These are phyloP conservation scores for Rousettus leschenaultii DNA, from an alignment of 2,113 vertebrate genomes.

Conservation along the genomic window DNA sequence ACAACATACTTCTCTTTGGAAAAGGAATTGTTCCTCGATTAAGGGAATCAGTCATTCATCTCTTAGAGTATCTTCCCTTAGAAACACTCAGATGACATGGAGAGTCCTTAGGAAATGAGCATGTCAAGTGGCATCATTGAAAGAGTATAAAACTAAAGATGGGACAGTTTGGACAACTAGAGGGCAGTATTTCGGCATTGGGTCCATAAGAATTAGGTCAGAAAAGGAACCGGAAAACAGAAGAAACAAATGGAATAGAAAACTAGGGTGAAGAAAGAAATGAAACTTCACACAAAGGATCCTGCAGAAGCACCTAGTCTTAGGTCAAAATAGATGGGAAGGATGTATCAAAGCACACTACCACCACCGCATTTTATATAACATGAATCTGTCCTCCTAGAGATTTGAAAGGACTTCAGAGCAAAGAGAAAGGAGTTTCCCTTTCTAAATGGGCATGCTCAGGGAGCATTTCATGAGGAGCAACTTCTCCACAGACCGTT, in stretches of 20 bases:
- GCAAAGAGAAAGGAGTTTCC: background rate
- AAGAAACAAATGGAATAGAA: background rate
- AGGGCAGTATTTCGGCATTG: slow-evolving; percentile 25
- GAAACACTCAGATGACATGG: slow-evolving; percentile 37
- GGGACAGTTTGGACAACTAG: slow-evolving; percentile 31
- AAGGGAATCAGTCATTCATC: slow-evolving; percentile 45
- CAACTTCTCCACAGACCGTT: background rate
- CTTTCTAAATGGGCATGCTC: background rate
- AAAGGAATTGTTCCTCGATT: slow-evolving; percentile 55
- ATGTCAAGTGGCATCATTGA: slow-evolving; percentile 67
- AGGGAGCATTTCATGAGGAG: background rate
- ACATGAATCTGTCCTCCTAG: background rate
- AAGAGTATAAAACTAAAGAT: slow-evolving; percentile 51
- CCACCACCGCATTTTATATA: background rate
- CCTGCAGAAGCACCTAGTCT: background rate
- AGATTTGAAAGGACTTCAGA: background rate
- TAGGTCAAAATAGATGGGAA: background rate
- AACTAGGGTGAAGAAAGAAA: background rate
- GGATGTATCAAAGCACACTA: background rate
- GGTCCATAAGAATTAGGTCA: background rate
- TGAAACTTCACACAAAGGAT: background rate
- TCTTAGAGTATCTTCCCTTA: background rate
- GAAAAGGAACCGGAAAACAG: background rate
- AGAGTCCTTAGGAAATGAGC: slow-evolving; percentile 65
- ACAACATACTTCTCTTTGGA: background rate